Evolutionary conservation across 2,113 vertebrate genomes (phyloP).

Genomic region (Chaenocephalus aceratus): DNA sequence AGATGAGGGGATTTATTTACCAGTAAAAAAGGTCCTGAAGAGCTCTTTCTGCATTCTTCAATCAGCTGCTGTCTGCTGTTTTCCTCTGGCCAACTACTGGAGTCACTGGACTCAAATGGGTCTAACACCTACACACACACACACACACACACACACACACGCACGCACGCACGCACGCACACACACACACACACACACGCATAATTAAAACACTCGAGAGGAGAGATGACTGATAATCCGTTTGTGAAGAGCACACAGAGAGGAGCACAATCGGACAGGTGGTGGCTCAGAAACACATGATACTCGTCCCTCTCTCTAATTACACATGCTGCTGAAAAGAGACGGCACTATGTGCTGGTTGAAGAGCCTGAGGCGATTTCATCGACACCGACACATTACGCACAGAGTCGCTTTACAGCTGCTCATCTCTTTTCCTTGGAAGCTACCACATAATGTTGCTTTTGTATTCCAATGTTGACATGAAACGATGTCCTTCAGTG

Average conservation of each 20-base stretch:
- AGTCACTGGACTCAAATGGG: constrained; percentile 80
- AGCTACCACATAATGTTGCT: constrained; percentile 5
- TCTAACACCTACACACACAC: constrained; percentile 80
- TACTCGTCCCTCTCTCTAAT: constrained; percentile 25
- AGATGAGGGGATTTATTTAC: constrained; percentile 62
- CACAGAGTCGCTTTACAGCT: constrained; percentile 26
- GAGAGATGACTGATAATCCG: constrained; percentile 8
- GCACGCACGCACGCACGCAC: neutral
- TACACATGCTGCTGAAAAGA: constrained; percentile 38
- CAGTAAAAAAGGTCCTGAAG: constrained; percentile 84
- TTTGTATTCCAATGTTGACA: neutral
- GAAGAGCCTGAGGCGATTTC: constrained; percentile 13
- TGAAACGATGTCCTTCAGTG: neutral
- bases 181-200: neutral
- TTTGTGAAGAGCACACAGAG: constrained; percentile 23
- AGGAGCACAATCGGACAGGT: constrained; percentile 6
- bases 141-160: constrained; percentile 64
- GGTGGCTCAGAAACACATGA: neutral
- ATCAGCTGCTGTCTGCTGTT: constrained; percentile 77
- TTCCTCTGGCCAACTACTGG: constrained; percentile 71
- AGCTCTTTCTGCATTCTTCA: constrained; percentile 79
- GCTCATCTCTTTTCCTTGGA: constrained; percentile 35
- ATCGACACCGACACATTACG: neutral
- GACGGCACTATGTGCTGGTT: constrained; percentile 1
- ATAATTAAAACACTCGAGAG: constrained; percentile 10